Percentiles rank a stretch among this genome's conserved stretches.
Evolutionary conservation across 2,797 vertebrate species (phyloP).

Genomic region (Hippopotamyrus pictus): DNA sequence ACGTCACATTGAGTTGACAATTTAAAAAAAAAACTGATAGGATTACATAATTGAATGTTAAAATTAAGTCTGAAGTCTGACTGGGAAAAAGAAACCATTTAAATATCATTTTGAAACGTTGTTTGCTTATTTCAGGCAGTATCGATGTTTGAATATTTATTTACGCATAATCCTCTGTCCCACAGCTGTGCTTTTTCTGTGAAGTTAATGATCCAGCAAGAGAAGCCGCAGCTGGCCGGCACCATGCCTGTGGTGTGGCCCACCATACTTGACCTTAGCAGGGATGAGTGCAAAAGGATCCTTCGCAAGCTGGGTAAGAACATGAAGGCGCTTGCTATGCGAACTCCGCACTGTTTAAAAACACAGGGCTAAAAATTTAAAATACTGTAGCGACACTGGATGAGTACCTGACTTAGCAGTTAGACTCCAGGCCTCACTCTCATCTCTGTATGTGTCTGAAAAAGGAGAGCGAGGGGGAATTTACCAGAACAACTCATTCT

Average conservation of each 20-base stretch:
- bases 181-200: slow-evolving; percentile 3
- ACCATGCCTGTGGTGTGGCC: slow-evolving; percentile 98
- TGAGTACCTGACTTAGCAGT: not conserved
- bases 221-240: slow-evolving; percentile 62
- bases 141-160: not conserved
- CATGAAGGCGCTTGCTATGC: not conserved
- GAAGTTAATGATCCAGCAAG: slow-evolving; percentile 73
- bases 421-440: not conserved
- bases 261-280: slow-evolving; percentile 91
- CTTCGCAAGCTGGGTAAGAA: slow-evolving; percentile 90
- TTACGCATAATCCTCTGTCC: not conserved
- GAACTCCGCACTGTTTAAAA: not conserved
- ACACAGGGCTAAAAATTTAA: not conserved
- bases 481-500: not conserved
- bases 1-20: not conserved
- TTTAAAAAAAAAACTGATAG: not conserved
- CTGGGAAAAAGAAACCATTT: not conserved
- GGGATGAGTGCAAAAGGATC: slow-evolving; percentile 96
- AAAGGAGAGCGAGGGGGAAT: not conserved
- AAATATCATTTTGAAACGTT: not conserved
- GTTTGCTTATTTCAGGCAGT: not conserved
- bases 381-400: not conserved
- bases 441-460: not conserved
- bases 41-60: not conserved
- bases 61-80: not conserved